Conservation (phyloP, 2,797 vertebrate species). For the Pseudomugil gertrudae region DNA sequence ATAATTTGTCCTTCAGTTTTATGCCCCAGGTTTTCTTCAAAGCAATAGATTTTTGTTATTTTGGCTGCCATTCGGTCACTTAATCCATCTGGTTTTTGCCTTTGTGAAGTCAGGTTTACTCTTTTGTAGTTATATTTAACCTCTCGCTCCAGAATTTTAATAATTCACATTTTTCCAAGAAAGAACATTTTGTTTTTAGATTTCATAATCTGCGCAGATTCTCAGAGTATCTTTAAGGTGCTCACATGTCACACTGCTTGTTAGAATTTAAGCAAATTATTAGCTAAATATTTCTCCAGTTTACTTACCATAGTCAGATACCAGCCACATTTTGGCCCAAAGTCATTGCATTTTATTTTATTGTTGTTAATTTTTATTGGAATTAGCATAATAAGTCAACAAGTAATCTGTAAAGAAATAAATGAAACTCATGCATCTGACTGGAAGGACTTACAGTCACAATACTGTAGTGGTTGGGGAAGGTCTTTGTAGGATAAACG, state of each 20-base stretch:
- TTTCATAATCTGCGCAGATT: too few relatives aligned
- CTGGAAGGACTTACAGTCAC: slow-evolving; percentile 89
- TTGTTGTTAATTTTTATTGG: background rate
- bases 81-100: background rate
- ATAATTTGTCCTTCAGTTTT: background rate
- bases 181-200: background rate
- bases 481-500: slow-evolving; percentile 96
- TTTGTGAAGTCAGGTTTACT: background rate
- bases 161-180: background rate
- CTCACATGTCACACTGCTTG: background rate
- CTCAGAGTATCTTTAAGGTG: background rate
- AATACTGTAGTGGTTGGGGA: slow-evolving; percentile 97
- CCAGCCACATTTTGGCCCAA: background rate
- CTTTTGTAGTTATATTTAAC: background rate
- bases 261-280: background rate
- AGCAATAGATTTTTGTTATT: background rate
- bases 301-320: too few relatives aligned
- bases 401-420: background rate
- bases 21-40: background rate
- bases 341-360: background rate
- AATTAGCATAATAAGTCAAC: background rate
- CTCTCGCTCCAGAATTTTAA: background rate
- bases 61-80: background rate
- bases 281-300: background rate
- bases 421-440: background rate